Percentiles rank a stretch among this genome's conserved stretches.
Evolutionary conservation across 1,140 invertebrate species (phyloP).

Genomic region (Sycophaga agraensis): DNA sequence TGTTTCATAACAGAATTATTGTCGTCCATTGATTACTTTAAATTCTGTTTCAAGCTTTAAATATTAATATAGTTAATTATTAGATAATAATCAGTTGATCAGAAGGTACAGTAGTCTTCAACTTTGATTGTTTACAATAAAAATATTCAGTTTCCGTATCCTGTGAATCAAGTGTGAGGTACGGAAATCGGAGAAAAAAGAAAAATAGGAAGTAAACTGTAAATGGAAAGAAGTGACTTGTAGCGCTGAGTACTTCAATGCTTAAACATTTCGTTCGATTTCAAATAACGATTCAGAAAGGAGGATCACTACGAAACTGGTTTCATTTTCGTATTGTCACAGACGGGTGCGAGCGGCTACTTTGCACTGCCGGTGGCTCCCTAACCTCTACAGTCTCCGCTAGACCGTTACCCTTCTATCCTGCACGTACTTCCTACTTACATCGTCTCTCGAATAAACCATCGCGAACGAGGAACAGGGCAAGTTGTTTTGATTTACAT

Average conservation of each 20-base stretch:
- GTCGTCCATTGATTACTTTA: no score
- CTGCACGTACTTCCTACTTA: background rate
- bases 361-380: background rate
- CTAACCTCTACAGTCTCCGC: slow-evolving; percentile 13
- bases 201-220: background rate
- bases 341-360: background rate
- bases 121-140: background rate
- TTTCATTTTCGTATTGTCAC: no score
- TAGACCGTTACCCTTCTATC: background rate
- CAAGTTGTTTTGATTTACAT: background rate
- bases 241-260: slow-evolving; percentile 3
- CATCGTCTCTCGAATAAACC: background rate
- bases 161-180: background rate
- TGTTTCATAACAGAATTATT: no score
- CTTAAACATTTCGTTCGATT: slow-evolving; percentile 3
- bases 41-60: no score
- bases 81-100: no score
- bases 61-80: no score
- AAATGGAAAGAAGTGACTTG: background rate
- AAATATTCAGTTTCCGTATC: background rate
- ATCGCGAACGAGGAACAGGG: background rate
- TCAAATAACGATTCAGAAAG: background rate
- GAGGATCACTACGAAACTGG: background rate
- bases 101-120: no score
- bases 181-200: background rate